Evolutionary conservation across 2,888 invertebrate genomes (phyloP), one percentile per base, ranked within the genome.

Genomic region (Pachydiplax longipennis): DNA sequence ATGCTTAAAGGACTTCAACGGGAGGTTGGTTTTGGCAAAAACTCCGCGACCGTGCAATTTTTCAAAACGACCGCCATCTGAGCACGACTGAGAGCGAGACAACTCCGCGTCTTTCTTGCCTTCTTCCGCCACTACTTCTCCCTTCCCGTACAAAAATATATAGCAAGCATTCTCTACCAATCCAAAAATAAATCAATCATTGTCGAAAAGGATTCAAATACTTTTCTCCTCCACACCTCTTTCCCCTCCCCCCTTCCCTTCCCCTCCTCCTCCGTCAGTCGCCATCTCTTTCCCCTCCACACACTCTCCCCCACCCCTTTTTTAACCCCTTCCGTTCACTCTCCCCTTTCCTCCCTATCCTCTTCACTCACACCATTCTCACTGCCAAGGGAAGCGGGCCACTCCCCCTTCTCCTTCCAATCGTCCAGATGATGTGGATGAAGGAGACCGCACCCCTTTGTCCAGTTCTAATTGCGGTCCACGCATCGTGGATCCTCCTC

Each of bases 301-400:
- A 6, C 37, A 22, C 40, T n/a, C 44, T 8, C 81, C 40, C 37
- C 22, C n/a, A n/a, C 48, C 25, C 25, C 22, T 48, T 48, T 48
- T 82, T 15, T 53, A 44, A n/a, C 31, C 25, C 31, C 40, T 40
- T 37, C 37, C 37, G 37, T 37, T 37, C 37, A 37, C 37, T 37
- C 87, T 81, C 35, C 81, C 61, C 48, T 40, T 53, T 31, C 53
- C 87, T 81, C 37, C 81, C 61, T 65, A 15, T 83, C 53, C 18
- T 87, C 87, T 87, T 87, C 87, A 87, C 87, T 87, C 87, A 87
- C 87, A 87, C 87, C 87, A 87, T 87, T 87, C 87, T 87, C 87
- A 87, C 58, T 87, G 87, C 87, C 87, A 61, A 58, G 61, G 61
- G 61, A 61, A 61, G 87, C 87, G 37, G 87, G 40, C 22, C 65